Evolutionary conservation across 2,888 invertebrate species (phyloP).

Genomic region (Himalopsyche kuldschensis): DNA sequence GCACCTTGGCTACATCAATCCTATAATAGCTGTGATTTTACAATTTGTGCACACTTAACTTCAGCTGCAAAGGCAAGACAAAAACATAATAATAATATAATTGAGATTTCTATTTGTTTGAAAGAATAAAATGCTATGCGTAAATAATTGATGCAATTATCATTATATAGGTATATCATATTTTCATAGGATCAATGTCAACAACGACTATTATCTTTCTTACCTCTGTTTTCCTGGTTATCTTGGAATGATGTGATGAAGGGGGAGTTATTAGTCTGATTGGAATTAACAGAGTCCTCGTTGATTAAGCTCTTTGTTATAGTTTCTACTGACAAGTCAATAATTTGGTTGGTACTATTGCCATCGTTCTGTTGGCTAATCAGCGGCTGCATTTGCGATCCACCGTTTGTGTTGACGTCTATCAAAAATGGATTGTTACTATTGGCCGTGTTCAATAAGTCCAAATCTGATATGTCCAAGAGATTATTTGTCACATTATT

Average conservation of each 20-base stretch:
- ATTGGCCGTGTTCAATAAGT: conserved; percentile 48
- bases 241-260: conserved; percentile 40
- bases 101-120: too few relatives aligned
- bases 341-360: conserved; percentile 26
- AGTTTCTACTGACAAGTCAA: conserved; percentile 30
- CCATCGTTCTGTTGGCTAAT: conserved; percentile 6
- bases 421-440: conserved; percentile 48
- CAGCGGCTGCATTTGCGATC: conserved; percentile 14
- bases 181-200: too few relatives aligned
- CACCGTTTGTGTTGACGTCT: conserved; percentile 32
- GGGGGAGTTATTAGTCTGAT: conserved; percentile 37
- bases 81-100: too few relatives aligned
- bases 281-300: conserved; percentile 39
- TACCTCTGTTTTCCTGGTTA: conserved; percentile 40
- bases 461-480: conserved; percentile 54
- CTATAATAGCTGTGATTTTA: too few relatives aligned
- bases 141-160: too few relatives aligned
- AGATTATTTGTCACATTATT: conserved; percentile 58
- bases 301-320: conserved; percentile 32
- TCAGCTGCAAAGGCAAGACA: too few relatives aligned
- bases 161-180: too few relatives aligned
- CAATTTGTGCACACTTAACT: too few relatives aligned
- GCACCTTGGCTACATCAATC: too few relatives aligned
- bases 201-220: background rate
- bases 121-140: too few relatives aligned